Base-by-base conservation (phyloP, 2,797 vertebrate genomes). In the Smutsia temminckii region DNA sequence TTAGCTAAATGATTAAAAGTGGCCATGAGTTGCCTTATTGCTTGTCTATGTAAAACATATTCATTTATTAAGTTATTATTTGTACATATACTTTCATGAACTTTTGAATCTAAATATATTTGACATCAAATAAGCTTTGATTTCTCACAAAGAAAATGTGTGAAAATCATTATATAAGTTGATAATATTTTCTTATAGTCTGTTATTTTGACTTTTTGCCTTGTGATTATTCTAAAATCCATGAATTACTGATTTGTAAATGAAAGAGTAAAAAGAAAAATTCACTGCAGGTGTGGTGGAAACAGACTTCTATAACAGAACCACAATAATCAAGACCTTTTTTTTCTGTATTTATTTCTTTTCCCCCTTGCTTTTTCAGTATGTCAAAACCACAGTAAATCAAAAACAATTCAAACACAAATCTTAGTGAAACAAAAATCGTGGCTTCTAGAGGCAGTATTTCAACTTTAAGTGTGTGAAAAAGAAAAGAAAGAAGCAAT, bases 271-370 rank as follows among this genome's bases (percentile, higher is more conserved):
- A 21, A 27, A 57, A 75, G 57, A 55, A 27, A 20, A 1, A 1
- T 46, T 68, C 25, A 72, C 32, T 79, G 23, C 12, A 34, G 7
- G 12, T 17, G 2, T 57, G 3, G 6, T 13, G 20, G 20, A 34
- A 55, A 64, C 23, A 37, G 42, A 34, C 5, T 29, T 6, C 9
- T 40, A 17, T 16, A 8, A 20, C 42, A 55, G 34, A 80, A 29
- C 3, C 23, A 23, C 4, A 79, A 40, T 3, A 18, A 27, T 12
- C 10, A 5, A 71, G 25, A 14, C 1, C 6, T 1, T 11, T 23
- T 51, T 72, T 34, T 55, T 64, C 18, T 49, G 1, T 64, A 25
- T 13, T 63, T 32, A 11, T 18, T 42, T 37, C 8, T 72, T 61
- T n/a, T 18, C 2, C n/a, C 14, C 18, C 9, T 55, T 74, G 27